Base-by-base conservation (phyloP, 2,888 invertebrate genomes). In the Rotaria magnacalcarata region DNA sequence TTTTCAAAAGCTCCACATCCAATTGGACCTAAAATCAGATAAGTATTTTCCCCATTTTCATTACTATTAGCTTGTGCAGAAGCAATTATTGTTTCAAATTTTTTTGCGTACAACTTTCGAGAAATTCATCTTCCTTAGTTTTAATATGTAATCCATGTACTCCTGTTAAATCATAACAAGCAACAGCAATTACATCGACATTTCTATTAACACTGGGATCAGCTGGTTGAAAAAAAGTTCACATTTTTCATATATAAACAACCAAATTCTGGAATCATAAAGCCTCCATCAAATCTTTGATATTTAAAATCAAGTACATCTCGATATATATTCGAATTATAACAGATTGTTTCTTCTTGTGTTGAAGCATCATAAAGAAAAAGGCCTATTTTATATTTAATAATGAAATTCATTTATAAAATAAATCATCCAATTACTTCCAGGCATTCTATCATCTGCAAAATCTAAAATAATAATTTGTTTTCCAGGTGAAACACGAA, bases 361-460 rank as follows among this genome's bases (percentile, higher is more conserved):
- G 80, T 80, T 24, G 24, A 4, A 11, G 80, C 80, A 47, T 47
- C 80, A 14, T 47, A 80, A 10, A 80, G 24, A 80, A 80, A 80
- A 11, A 80, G 19, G 2, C 80, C 34, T 34, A 34, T 34, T 34
- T 34, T 34, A 34, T 67, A 34, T 24, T 8, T 1, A 43, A 24
- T 16, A 21, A 47, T 24, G 4, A 10, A 10, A 11, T 47, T 21
- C 24, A 24, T 21, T 21, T 19, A 21, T 7, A 2, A 24, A 6
- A 16, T 24, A 4, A 7, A 34, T 34, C 34, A 34, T 34, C 34
- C 34, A 34, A 34, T 41, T 43, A 75, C 41, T 47, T 47, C 80
- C 80, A n/a, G 80, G 80, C 80, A 80, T 80, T 47, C 80, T 47
- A 47, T 80, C 80, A 80, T 80, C 80, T 0, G 80, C 80, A 80